phyloP scores from a whole-genome alignment of 2,888 invertebrate species.

The Monoplex corrugatus region DNA sequence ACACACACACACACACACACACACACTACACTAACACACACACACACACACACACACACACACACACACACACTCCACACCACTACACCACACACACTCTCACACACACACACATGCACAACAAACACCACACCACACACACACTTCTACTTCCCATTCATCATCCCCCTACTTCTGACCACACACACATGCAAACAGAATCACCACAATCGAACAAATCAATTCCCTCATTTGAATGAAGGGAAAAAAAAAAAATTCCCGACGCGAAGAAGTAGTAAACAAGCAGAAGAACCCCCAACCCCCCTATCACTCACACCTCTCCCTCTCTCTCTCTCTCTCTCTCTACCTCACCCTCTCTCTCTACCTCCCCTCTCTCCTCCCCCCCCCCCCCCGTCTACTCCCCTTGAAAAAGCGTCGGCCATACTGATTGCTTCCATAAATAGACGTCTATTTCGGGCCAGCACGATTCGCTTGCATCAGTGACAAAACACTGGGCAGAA shows the following conservation, averaged over 20 bases:
- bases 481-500: slow-evolving; percentile 9
- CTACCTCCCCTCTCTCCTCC: background rate
- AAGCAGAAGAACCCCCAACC: background rate
- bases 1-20: no score
- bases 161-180: no score
- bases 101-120: background rate
- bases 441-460: slow-evolving; percentile 1
- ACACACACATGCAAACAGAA: background rate
- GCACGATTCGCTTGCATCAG: background rate
- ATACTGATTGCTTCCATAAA: background rate
- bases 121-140: background rate
- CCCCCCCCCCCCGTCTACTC: no score
- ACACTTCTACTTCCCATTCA: no score
- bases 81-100: no score
- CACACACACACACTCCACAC: background rate
- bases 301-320: slow-evolving; percentile 6
- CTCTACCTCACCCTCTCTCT: background rate
- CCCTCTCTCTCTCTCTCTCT: slow-evolving; percentile 20
- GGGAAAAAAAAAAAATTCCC: no score
- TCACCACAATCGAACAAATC: no score
- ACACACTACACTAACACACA: no score
- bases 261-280: no score
- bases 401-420: background rate
- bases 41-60: no score
- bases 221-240: no score